Conservation (phyloP, 2,797 vertebrate species). For the Emys orbicularis region DNA sequence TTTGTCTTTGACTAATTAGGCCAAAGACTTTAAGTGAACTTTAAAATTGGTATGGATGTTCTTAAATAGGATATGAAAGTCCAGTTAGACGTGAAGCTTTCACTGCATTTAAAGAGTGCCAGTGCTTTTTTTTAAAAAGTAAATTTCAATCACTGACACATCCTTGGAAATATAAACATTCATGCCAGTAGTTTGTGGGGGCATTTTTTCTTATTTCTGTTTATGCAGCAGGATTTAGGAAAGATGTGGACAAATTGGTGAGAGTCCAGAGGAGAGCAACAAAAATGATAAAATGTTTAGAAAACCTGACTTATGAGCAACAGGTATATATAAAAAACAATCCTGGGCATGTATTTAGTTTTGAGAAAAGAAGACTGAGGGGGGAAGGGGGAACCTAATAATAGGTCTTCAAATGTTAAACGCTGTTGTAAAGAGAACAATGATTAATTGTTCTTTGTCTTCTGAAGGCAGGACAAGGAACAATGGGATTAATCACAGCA, state of each 20-base stretch:
- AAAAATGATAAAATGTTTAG: neutral
- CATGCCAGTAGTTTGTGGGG: neutral
- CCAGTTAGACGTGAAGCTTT: slow-evolving; percentile 58
- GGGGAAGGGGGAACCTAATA: neutral
- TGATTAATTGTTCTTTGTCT: neutral
- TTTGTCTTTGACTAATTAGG: slow-evolving; percentile 76
- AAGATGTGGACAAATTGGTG: neutral
- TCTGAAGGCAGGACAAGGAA: too few relatives aligned
- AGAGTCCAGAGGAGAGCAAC: neutral
- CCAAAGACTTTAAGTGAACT: slow-evolving; percentile 76
- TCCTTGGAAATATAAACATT: slow-evolving; percentile 67
- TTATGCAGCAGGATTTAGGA: slow-evolving; percentile 38
- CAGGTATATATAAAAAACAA: neutral
- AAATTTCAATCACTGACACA: neutral
- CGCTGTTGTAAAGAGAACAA: neutral
- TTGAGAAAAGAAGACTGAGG: neutral
- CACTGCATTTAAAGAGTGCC: slow-evolving; percentile 63
- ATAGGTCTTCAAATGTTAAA: neutral
- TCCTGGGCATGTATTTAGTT: neutral
- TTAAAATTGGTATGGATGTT: slow-evolving; percentile 62
- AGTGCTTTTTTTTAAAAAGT: slow-evolving; percentile 55
- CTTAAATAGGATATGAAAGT: slow-evolving; percentile 46
- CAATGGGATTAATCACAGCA: neutral
- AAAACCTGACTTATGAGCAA: neutral
- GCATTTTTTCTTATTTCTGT: slow-evolving; percentile 28